Base-by-base conservation (phyloP, 1,140 invertebrate species). In the Drosophila oshimai region DNA sequence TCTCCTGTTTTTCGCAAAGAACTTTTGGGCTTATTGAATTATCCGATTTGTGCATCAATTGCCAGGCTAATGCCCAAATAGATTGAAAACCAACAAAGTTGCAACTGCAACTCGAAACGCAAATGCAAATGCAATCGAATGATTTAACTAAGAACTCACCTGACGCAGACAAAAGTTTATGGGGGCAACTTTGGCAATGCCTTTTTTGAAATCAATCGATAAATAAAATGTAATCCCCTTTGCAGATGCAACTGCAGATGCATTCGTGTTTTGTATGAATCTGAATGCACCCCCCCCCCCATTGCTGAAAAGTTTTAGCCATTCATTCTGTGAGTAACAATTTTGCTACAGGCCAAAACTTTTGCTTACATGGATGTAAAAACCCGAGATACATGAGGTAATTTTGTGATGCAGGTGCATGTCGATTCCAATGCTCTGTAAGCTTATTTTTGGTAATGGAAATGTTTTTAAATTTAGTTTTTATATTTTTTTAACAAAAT, bases 191-290 rank as follows among this genome's bases (percentile, higher is more conserved):
- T 81, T 15, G 45, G 57, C 51, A 45, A 55, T 67, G 51, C 33
- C 46, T 64, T 24, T 28, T 64, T 24, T 28, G 33, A 67, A 78
- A 84, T 84, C 75, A 84, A 86, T 84, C 79, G 80, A 84, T 84
- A 84, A 84, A 84, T 86, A 80, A 84, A 86, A 84, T 84, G 79
- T 84, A 84, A 84, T 84, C 75, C 75, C 77, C 55, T 22, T 64
- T 39, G 72, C 50, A 61, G 34, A 37, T 55, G 60, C 51, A 31
- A 20, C 29, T 54, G 39, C 20, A 41, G 41, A 31, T 75, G 75
- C 62, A 61, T 9, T 57, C 26, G 58, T 75, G 75, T 72, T 86
- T 74, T 72, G 65, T 86, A 79, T 68, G 74, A 62, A 79, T 71
- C 77, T 67, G 67, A 79, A 71, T 71, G 64, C 64, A 51, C 15